Conservation (phyloP, 2,113 vertebrate species). For the Typhlomys cinereus region DNA sequence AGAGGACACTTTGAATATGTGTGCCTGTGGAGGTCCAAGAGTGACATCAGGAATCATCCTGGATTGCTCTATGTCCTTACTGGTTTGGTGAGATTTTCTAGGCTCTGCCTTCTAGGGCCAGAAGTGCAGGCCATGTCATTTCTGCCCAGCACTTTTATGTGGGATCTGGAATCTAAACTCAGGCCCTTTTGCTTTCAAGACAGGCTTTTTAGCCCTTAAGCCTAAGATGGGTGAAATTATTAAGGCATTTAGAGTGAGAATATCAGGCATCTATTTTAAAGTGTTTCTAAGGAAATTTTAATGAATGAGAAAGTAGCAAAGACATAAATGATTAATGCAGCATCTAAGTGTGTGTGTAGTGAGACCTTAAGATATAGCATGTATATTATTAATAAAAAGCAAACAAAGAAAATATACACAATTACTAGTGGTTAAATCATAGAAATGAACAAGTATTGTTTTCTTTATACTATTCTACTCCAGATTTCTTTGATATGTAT, state of each 20-base stretch:
- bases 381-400: constrained; percentile 45
- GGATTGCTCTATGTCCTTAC: too few species aligned
- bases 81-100: too few species aligned
- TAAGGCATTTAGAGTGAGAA: neutral
- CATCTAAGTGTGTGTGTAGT: neutral
- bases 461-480: constrained; percentile 45
- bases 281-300: constrained; percentile 47
- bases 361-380: constrained; percentile 2
- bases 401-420: neutral
- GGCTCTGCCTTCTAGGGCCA: too few species aligned
- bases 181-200: too few species aligned
- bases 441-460: constrained; percentile 21
- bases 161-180: too few species aligned
- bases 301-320: neutral
- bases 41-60: too few species aligned
- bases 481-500: constrained; percentile 30
- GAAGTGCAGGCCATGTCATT: too few species aligned
- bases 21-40: too few species aligned
- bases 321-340: neutral
- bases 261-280: constrained; percentile 24
- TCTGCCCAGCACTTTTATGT: too few species aligned
- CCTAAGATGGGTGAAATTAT: neutral
- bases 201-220: too few species aligned
- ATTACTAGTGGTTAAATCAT: constrained; percentile 3
- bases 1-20: too few species aligned